Conservation (phyloP, 2,888 invertebrate species). For the Adelognathus sp. region DNA sequence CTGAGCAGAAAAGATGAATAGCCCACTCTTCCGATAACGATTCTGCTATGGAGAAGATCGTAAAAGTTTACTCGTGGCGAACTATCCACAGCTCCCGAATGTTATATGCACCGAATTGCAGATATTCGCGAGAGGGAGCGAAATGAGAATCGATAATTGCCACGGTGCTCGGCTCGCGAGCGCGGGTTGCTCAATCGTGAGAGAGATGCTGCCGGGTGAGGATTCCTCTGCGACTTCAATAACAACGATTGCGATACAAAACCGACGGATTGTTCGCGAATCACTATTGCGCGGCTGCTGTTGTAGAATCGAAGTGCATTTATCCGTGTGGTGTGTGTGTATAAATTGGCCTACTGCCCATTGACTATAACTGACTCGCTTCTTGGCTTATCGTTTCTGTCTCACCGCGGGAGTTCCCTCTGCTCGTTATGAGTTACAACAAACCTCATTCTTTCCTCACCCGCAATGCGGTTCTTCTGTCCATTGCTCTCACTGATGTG, state of each 20-base stretch:
- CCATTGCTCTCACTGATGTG: slow-evolving; percentile 60
- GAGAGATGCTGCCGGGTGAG: slow-evolving; percentile 26
- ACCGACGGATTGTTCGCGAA: slow-evolving; percentile 13
- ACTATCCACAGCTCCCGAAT: slow-evolving; percentile 45
- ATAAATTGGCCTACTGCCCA: slow-evolving; percentile 48
- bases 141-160: slow-evolving; percentile 59
- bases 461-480: slow-evolving; percentile 24
- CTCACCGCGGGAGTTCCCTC: slow-evolving; percentile 46
- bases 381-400: slow-evolving; percentile 46
- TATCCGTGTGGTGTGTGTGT: too few species aligned
- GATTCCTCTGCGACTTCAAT: slow-evolving; percentile 31
- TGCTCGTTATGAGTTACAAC: slow-evolving; percentile 50
- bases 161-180: slow-evolving; percentile 3
- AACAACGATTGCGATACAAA: slow-evolving; percentile 52
- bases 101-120: background rate
- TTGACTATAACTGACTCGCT: slow-evolving; percentile 28
- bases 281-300: slow-evolving; percentile 31
- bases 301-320: slow-evolving; percentile 26
- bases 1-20: slow-evolving; percentile 19
- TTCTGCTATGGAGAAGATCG: too few species aligned
- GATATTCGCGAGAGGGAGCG: slow-evolving; percentile 41
- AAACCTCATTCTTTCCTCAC: slow-evolving; percentile 36
- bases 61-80: slow-evolving; percentile 29
- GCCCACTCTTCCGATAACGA: too few species aligned
- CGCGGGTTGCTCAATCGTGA: slow-evolving; percentile 47